Base-by-base conservation (phyloP, 2,888 invertebrate genomes). In the Pogonocherus hispidulus region DNA sequence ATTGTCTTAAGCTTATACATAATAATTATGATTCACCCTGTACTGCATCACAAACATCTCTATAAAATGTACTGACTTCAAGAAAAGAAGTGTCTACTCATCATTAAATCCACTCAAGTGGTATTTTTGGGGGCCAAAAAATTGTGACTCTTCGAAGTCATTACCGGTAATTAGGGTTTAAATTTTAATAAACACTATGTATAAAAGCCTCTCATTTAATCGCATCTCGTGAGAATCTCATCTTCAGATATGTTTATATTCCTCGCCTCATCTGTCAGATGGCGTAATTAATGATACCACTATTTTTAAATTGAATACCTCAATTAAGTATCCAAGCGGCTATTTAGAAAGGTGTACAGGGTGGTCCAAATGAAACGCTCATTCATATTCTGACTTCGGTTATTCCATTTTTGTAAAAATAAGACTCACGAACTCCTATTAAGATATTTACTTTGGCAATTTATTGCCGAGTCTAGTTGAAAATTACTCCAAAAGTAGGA, bases 221-320 rank as follows among this genome's bases (percentile, higher is more conserved):
- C 57, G 18, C 44, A 20, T 23, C 44, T 16, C 32, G 57, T 57
- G 57, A 57, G 57, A 46, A 57, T 46, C 22, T 11, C 44, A 57
- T 46, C 57, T 22, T 23, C 11, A 41, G 20, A 23, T 18, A 57
- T 57, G 46, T 46, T 57, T 57, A 22, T 57, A 57, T 57, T 57
- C 14, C 57, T 57, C 57, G 35, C 46, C 27, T 46, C 44, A 44
- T 23, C 57, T 57, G 57, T 57, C 57, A 57, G 57, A 57, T 11
- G 46, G 23, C 44, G 44, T 44, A 57, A 57, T 57, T 57, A 57
- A 57, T 57, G 57, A 46, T 23, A 11, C 57, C 11, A 14, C 22
- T 14, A 44, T 46, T 57, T n/a, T 22, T 16, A 57, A 57, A 57
- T 57, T 57, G 57, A 57, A 57, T 57, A 23, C 57, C 46, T 41